Conservation (phyloP, 1,140 invertebrate species). For the Macrosteles quadrilineatus region DNA sequence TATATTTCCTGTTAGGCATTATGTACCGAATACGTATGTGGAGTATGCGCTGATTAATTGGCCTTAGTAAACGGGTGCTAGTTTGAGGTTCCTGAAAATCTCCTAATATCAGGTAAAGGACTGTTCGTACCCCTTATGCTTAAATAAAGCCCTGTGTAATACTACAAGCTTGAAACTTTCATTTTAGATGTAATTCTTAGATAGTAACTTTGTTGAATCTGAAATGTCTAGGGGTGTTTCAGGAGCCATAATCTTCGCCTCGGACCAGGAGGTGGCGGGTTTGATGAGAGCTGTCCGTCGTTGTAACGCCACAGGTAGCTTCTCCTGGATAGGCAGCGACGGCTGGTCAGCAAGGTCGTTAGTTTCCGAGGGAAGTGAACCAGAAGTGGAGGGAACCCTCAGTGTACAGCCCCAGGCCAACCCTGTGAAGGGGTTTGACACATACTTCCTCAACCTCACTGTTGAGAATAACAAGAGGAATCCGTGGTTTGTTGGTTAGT, state of each 20-base stretch:
- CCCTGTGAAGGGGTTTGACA: constrained; percentile 81
- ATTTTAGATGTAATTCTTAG: too few relatives aligned
- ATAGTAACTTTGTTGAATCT: too few relatives aligned
- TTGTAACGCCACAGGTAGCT: constrained; percentile 83
- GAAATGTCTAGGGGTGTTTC: too few relatives aligned
- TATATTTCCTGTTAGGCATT: too few relatives aligned
- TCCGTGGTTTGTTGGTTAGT: constrained; percentile 91
- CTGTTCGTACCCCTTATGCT: too few relatives aligned
- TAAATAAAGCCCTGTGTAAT: too few relatives aligned
- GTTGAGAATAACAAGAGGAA: constrained; percentile 86
- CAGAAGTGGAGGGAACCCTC: constrained; percentile 86
- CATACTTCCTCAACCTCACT: constrained; percentile 84
- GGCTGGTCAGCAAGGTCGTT: constrained; percentile 87
- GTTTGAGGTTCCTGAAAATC: too few relatives aligned
- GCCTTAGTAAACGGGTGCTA: too few relatives aligned
- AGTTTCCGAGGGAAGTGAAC: constrained; percentile 86
- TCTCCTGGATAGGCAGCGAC: constrained; percentile 95
- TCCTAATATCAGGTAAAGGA: too few relatives aligned
- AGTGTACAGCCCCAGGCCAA: constrained; percentile 90
- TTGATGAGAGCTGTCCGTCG: constrained; percentile 88
- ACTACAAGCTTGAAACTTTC: too few relatives aligned
- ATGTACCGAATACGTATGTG: too few relatives aligned
- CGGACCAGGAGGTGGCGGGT: constrained; percentile 93
- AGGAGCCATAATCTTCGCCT: constrained; percentile 96
- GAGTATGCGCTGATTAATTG: too few relatives aligned